Evolutionary conservation across 2,888 invertebrate genomes (phyloP).

Genomic region (Napeogenes sylphis): DNA sequence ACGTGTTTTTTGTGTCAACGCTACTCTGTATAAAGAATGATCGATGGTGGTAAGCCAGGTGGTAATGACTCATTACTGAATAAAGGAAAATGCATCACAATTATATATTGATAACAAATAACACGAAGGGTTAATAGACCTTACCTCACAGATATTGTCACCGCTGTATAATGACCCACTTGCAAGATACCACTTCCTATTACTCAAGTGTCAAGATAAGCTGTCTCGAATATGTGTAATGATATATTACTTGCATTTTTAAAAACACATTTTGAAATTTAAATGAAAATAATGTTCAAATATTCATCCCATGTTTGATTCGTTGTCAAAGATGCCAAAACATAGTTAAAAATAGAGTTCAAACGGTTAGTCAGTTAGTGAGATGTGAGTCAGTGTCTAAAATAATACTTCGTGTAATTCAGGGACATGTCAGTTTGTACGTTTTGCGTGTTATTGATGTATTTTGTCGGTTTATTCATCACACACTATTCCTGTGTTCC

Average conservation of each 20-base stretch:
- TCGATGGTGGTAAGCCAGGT: conserved; percentile 37
- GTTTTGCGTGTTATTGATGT: conserved; percentile 1
- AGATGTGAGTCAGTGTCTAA: conserved; percentile 21
- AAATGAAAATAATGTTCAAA: not conserved
- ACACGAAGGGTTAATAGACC: conserved; percentile 6
- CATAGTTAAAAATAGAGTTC: conserved; percentile 17
- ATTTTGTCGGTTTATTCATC: not conserved
- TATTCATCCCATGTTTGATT: not conserved
- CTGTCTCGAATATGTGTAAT: not conserved
- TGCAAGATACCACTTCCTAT: not conserved
- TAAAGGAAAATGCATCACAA: conserved; percentile 20
- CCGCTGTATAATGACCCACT: not conserved
- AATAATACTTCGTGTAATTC: conserved; percentile 8
- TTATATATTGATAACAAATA: conserved; percentile 20
- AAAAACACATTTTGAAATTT: not conserved
- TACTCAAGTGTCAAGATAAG: conserved; percentile 5
- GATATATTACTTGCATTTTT: not conserved
- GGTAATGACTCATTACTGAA: conserved; percentile 35
- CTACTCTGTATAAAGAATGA: conserved; percentile 38
- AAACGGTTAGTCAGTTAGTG: conserved; percentile 20
- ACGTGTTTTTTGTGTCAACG: conserved; percentile 24
- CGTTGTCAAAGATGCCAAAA: conserved; percentile 1
- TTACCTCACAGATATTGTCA: not conserved
- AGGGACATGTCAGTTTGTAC: conserved; percentile 14
- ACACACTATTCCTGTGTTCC: too few species aligned